Evolutionary conservation across 1,140 invertebrate species (phyloP), one percentile per base, ranked within the genome.

Genomic region (Grapholita molesta): DNA sequence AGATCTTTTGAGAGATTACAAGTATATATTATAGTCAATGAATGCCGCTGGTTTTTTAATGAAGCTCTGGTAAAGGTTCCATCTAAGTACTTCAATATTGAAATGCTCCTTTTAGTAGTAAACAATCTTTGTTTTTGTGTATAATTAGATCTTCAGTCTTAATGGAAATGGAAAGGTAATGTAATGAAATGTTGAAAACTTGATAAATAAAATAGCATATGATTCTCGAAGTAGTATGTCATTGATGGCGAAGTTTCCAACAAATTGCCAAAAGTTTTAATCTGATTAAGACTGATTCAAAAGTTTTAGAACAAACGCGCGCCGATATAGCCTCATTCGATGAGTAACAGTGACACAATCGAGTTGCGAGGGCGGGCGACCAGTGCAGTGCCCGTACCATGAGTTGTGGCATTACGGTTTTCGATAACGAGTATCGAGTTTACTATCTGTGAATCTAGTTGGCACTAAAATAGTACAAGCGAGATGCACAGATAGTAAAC

Each of bases 281-380:
- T 61, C 28, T 61, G 55, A 61, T 61, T 61, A 61, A 61, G 55
- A 61, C 55, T 28, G 53, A 25, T 55, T 55, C 11, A 55, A 25
- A 30, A 61, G 24, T 61, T 28, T n/a, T 61, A 6, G 12, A 61
- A 61, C 55, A 61, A 32, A 61, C 55, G 55, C 53, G 53, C 55
- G 18, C 55, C 55, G 25, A 61, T 61, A 61, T 61, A 15, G 55
- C 55, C 25, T 32, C 25, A 61, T 61, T 57, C 25, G 28, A 61
- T 61, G 24, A 57, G 25, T 61, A 15, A 61, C 24, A 30, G 15
- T 61, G 25, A 11, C 28, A 5, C 24, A 9, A 57, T 32, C 28
- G 55, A 48, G 42, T 61, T 32, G 6, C 55, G 24, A 61, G 15
- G n/a, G 35, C 7, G 28, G 28, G 3, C 7, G 3, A 7, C 3